Evolutionary conservation across 2,113 vertebrate genomes (phyloP).

Genomic region (Bos javanicus): DNA sequence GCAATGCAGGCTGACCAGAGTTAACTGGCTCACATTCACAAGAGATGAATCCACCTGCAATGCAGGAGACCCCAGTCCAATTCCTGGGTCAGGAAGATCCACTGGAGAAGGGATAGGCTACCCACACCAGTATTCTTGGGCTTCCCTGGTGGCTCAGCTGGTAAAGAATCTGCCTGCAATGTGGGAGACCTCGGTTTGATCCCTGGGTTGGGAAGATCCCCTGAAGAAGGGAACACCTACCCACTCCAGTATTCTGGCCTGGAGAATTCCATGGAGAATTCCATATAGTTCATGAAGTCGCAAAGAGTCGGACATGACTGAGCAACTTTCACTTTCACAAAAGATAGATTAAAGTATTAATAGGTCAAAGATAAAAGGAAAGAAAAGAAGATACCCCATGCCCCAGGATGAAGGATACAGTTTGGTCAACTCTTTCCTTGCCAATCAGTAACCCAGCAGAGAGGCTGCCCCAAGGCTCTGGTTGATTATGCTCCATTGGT

Average conservation of each 20-base stretch:
- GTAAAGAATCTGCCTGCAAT: not conserved
- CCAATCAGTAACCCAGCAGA: not conserved
- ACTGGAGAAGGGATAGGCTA: not conserved
- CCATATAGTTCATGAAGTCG: not conserved
- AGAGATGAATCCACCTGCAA: not conserved
- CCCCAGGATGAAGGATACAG: not conserved
- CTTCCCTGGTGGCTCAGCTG: not conserved
- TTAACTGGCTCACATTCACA: not conserved
- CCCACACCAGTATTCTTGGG: not conserved
- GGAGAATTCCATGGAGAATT: not conserved
- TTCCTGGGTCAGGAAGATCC: not conserved
- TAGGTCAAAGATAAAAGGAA: not conserved
- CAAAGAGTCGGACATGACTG: not conserved
- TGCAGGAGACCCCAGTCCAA: not conserved
- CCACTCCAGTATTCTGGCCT: not conserved
- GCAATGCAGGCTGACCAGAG: not conserved
- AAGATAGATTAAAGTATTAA: not conserved
- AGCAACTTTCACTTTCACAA: not conserved
- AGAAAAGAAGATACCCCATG: not conserved
- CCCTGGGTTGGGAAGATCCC: too few relatives aligned
- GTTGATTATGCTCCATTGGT: not conserved
- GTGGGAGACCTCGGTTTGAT: not conserved
- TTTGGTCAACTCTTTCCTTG: not conserved
- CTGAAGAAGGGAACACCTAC: not conserved
- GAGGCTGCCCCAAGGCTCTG: not conserved